A percentile compares a stretch with the other conserved stretches of the same genome.
phyloP scores from a whole-genome alignment of 2,888 invertebrate species.

The Harpagoxenus sublaevis region DNA sequence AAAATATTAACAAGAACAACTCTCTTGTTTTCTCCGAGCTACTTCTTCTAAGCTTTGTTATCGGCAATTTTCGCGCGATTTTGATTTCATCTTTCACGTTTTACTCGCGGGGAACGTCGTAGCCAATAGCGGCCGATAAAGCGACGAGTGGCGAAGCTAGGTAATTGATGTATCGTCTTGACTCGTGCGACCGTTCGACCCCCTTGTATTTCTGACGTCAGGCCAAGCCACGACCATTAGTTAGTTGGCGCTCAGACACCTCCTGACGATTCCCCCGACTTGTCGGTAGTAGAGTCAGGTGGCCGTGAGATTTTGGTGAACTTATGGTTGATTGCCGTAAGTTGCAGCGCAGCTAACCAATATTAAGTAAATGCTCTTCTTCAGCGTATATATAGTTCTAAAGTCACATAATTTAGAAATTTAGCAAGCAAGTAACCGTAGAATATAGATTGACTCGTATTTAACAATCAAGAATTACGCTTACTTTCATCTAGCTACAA shows the following conservation, averaged over 20 bases:
- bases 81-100: conserved; percentile 20
- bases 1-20: not conserved
- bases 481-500: not conserved
- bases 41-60: conserved; percentile 73
- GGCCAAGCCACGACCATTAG: conserved; percentile 13
- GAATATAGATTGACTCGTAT: not conserved
- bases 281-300: not conserved
- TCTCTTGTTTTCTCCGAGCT: not conserved
- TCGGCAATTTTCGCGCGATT: conserved; percentile 54
- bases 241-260: not conserved
- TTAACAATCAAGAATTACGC: not conserved
- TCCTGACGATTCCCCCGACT: not conserved
- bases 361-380: not conserved
- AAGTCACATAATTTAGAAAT: not conserved
- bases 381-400: not conserved
- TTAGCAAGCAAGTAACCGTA: not conserved
- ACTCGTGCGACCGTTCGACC: not conserved
- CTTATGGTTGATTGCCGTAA: not conserved
- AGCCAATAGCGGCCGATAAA: conserved; percentile 68
- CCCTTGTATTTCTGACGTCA: conserved; percentile 30
- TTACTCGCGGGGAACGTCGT: conserved; percentile 1
- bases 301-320: not conserved
- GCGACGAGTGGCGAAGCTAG: conserved; percentile 37
- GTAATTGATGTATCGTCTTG: conserved; percentile 68
- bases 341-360: not conserved